Conservation (phyloP, 2,113 vertebrate species). For the Melanotaenia duboulayi region DNA sequence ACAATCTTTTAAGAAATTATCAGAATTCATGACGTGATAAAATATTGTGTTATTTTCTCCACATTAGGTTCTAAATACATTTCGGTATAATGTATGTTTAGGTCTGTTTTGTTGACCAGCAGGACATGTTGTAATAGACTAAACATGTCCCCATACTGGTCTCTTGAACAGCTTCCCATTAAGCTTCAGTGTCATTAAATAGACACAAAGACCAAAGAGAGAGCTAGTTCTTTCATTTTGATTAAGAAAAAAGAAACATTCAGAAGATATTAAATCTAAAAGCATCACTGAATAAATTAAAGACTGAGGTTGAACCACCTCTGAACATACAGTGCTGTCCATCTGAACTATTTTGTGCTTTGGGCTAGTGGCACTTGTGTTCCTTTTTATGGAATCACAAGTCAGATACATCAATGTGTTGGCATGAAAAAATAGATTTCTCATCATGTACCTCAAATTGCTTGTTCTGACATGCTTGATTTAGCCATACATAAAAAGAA, state of each 20-base stretch:
- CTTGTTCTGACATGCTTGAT: slow-evolving; percentile 34
- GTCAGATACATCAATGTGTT: slow-evolving; percentile 1
- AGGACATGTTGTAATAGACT: background rate
- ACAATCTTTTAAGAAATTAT: slow-evolving; percentile 6
- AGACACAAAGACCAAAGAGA: slow-evolving; percentile 8
- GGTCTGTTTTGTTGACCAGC: slow-evolving; percentile 6
- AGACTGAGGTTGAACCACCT: background rate
- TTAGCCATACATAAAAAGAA: slow-evolving; percentile 43
- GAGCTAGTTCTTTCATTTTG: background rate
- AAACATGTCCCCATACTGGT: background rate
- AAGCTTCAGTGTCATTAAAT: slow-evolving; percentile 5
- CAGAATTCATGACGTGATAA: slow-evolving; percentile 2
- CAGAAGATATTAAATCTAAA: slow-evolving; percentile 1
- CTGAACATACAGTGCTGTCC: slow-evolving; percentile 5
- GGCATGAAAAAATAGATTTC: slow-evolving; percentile 31
- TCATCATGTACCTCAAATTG: slow-evolving; percentile 59
- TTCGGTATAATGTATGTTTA: slow-evolving; percentile 1
- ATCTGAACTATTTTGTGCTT: slow-evolving; percentile 13
- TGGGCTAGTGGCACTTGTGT: background rate
- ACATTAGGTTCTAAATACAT: background rate
- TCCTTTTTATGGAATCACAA: slow-evolving; percentile 5
- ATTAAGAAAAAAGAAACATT: background rate
- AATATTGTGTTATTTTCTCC: background rate
- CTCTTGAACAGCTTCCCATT: background rate
- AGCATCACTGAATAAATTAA: background rate